Percentiles rank a stretch among this genome's conserved stretches.
These are phyloP conservation scores for Epirrhoe alternata DNA, from an alignment of 2,888 invertebrate species.

Conservation along the genomic window DNA sequence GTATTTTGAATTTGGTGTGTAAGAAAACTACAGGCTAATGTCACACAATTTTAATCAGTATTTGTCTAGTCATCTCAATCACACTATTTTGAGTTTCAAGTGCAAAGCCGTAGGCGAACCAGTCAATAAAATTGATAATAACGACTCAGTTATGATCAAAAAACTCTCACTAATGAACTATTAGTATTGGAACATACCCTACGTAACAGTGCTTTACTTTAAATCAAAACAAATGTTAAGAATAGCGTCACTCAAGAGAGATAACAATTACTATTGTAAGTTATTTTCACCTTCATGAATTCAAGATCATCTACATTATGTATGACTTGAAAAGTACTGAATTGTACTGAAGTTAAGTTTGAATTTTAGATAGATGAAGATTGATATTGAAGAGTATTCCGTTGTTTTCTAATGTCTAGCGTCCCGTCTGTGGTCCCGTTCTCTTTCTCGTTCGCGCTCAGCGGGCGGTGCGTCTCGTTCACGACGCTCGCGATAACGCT, in stretches of 20 bases:
- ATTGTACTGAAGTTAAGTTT: neutral
- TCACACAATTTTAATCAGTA: conserved; percentile 17
- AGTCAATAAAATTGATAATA: conserved; percentile 4
- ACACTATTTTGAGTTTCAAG: conserved; percentile 7
- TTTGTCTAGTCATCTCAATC: conserved; percentile 13
- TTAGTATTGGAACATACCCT: too few species aligned
- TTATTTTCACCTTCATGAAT: too few species aligned
- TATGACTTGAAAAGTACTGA: neutral
- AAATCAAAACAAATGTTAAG: too few species aligned
- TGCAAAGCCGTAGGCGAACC: neutral
- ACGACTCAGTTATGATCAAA: neutral
- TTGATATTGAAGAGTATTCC: neutral
- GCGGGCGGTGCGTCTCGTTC: conserved; percentile 80
- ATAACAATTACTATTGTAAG: too few species aligned
- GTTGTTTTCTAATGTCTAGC: conserved; percentile 44
- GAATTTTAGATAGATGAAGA: neutral
- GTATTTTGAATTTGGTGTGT: conserved; percentile 18
- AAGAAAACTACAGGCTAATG: conserved; percentile 22
- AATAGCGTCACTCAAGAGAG: too few species aligned
- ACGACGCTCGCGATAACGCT: conserved; percentile 89
- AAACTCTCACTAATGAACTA: neutral
- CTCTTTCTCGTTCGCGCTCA: conserved; percentile 82
- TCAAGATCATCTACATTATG: too few species aligned
- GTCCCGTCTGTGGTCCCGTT: conserved; percentile 75
- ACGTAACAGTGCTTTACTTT: too few species aligned